A percentile compares a stretch with the other conserved stretches of the same genome.
These are phyloP conservation scores for Drosophila borealis DNA, from an alignment of 2,888 invertebrate genomes.

Conservation along the genomic window DNA sequence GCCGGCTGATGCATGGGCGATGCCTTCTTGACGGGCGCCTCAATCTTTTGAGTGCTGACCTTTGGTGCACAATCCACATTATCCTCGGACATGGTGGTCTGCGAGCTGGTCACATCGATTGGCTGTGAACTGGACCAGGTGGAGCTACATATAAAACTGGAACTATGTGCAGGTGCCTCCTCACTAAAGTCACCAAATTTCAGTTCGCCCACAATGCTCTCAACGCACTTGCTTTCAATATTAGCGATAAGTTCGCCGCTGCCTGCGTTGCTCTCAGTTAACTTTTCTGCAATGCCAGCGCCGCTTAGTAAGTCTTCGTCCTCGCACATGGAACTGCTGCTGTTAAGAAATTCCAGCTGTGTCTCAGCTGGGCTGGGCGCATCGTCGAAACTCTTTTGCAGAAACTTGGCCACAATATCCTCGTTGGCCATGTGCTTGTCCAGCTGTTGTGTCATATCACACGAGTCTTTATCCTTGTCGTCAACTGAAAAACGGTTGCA, in stretches of 20 bases:
- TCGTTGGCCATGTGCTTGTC: conserved; percentile 65
- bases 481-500: conserved; percentile 26
- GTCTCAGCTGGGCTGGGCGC: conserved; percentile 45
- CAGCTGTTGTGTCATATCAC: conserved; percentile 7
- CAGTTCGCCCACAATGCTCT: conserved; percentile 50
- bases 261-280: not conserved
- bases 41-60: conserved; percentile 7
- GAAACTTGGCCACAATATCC: conserved; percentile 74
- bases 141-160: conserved; percentile 68
- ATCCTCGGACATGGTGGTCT: conserved; percentile 28
- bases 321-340: conserved; percentile 79
- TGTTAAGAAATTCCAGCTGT: conserved; percentile 80
- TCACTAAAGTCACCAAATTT: conserved; percentile 77
- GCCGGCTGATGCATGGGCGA: conserved; percentile 29
- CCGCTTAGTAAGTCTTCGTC: conserved; percentile 65
- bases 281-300: not conserved
- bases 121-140: conserved; percentile 60
- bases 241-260: not conserved
- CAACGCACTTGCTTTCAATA: conserved; percentile 21
- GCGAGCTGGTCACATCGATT: conserved; percentile 9
- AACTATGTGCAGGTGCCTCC: conserved; percentile 27
- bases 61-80: conserved; percentile 56
- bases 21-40: conserved; percentile 27
- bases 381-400: conserved; percentile 45
- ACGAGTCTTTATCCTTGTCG: conserved; percentile 10